A percentile compares a stretch with the other conserved stretches of the same genome.
Evolutionary conservation across 2,113 vertebrate genomes (phyloP).

Genomic region (Falcunculus frontatus): DNA sequence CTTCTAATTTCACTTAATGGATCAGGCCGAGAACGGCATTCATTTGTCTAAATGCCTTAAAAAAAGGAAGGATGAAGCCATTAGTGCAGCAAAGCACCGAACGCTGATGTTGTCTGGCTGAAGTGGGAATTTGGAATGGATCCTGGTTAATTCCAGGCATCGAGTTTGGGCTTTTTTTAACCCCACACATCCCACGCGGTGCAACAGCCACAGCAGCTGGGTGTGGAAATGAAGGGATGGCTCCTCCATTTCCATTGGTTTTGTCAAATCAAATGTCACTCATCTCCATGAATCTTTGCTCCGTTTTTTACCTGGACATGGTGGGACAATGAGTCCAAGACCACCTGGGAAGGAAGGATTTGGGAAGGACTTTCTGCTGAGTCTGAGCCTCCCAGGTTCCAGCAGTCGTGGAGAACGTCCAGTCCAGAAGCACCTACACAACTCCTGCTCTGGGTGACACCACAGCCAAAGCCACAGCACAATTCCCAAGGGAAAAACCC

Average conservation of each 20-base stretch:
- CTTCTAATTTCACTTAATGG: neutral
- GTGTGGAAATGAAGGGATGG: rapidly evolving
- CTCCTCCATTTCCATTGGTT: rapidly evolving
- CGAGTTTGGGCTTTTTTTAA: neutral
- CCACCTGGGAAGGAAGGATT: neutral
- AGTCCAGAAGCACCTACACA: neutral
- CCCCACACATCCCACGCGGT: neutral
- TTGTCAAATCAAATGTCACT: neutral
- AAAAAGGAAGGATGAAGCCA: neutral
- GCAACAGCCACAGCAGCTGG: neutral
- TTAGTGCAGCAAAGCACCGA: neutral
- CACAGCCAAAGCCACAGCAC: neutral
- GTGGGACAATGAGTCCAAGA: rapidly evolving
- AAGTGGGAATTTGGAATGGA: neutral
- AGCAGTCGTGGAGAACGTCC: rapidly evolving
- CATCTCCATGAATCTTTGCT: rapidly evolving
- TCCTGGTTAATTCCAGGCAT: neutral
- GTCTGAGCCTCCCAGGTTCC: neutral
- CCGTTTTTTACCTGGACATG: rapidly evolving
- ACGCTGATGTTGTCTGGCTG: neutral
- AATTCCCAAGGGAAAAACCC: neutral
- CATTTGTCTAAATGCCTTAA: neutral
- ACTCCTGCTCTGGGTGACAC: neutral
- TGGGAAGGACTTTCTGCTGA: rapidly evolving
- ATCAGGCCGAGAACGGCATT: rapidly evolving